Evolutionary conservation across 1,140 invertebrate species (phyloP).

Genomic region (Halesus radiatus): DNA sequence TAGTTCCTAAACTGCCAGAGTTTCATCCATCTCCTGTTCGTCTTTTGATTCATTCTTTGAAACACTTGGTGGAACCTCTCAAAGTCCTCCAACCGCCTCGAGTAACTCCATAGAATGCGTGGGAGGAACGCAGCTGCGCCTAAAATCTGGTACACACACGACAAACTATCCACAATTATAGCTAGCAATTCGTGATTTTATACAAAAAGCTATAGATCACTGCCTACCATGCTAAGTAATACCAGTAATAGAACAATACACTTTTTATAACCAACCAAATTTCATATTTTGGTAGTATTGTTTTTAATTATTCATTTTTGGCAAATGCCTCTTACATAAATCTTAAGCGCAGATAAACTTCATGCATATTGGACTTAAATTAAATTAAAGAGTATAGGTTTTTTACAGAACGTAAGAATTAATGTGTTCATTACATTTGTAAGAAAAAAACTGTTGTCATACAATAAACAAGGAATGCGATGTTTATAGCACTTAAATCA

Average conservation of each 20-base stretch:
- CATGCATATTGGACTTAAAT: too few species aligned
- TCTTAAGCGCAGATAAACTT: too few species aligned
- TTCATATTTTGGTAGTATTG: too few species aligned
- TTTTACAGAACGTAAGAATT: too few species aligned
- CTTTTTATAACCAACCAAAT: not conserved
- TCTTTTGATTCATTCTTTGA: conserved; percentile 5
- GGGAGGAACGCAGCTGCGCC: conserved; percentile 28
- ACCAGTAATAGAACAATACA: not conserved
- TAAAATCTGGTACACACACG: not conserved
- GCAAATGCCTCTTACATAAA: too few species aligned
- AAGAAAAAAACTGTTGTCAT: too few species aligned
- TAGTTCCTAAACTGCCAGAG: too few species aligned
- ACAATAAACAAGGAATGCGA: too few species aligned
- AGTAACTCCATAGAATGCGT: not conserved
- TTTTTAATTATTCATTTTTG: too few species aligned
- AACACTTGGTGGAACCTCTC: not conserved
- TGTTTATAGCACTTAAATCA: too few species aligned
- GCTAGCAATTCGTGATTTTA: not conserved
- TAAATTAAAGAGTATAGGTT: too few species aligned
- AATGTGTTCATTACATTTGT: too few species aligned
- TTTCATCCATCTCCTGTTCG: not conserved
- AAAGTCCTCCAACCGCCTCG: not conserved
- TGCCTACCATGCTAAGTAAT: not conserved
- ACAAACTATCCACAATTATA: not conserved
- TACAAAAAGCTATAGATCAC: not conserved